Percentiles rank a stretch among this genome's conserved stretches.
phyloP scores from a whole-genome alignment of 2,113 vertebrate species.

The Cyphomyrus discorhynchus region DNA sequence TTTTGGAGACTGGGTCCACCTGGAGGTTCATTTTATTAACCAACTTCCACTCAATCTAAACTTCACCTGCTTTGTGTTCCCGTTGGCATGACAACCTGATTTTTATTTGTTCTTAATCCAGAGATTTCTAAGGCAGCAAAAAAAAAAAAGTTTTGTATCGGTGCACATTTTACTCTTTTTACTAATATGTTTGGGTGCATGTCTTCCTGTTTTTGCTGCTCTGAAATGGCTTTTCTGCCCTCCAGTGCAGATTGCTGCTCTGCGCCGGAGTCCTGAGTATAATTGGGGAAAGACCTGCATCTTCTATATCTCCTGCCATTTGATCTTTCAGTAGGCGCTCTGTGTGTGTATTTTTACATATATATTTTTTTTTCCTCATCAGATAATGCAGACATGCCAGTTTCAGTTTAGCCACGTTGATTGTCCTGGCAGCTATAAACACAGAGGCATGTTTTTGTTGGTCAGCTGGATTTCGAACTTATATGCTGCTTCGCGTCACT shows the following conservation, averaged over 20 bases:
- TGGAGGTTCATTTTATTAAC: background rate
- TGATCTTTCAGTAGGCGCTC: background rate
- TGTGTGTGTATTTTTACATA: background rate
- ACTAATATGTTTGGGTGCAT: background rate
- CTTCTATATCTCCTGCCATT: background rate
- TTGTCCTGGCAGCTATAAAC: background rate
- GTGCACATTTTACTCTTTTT: conserved; percentile 4
- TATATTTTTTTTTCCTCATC: background rate
- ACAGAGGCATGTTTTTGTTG: background rate
- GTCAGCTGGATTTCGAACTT: background rate
- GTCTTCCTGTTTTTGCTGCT: background rate
- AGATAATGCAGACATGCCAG: background rate
- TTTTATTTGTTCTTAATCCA: background rate
- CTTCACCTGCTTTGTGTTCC: background rate
- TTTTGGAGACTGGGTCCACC: background rate
- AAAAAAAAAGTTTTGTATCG: background rate
- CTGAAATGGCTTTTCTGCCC: background rate
- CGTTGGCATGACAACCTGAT: background rate
- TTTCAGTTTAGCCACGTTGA: background rate
- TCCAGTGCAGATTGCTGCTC: background rate
- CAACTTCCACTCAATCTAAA: background rate
- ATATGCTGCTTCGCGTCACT: background rate
- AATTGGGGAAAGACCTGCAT: background rate
- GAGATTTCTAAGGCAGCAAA: background rate
- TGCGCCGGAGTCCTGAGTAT: background rate